Percentiles rank a stretch among this genome's conserved stretches.
Evolutionary conservation across 1,140 invertebrate species (phyloP).

Genomic region (Goniozus legneri): DNA sequence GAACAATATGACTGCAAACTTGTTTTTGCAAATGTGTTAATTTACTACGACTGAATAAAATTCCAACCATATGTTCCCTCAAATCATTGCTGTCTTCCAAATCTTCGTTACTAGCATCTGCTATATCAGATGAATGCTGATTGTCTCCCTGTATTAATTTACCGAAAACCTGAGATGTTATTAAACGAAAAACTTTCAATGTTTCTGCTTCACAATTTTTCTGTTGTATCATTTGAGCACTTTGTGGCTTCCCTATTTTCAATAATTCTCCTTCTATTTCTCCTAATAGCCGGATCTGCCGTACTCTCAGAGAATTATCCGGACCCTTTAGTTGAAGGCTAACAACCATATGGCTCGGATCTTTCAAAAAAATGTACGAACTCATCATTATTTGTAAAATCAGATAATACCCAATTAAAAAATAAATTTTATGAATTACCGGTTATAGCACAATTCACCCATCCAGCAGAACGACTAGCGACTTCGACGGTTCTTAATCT

Average conservation of each 20-base stretch:
- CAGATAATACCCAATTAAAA: background rate
- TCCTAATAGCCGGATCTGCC: constrained; percentile 73
- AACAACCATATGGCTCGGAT: constrained; percentile 57
- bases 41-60: constrained; percentile 91
- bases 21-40: constrained; percentile 93
- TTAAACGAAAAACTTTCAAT: constrained; percentile 86
- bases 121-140: constrained; percentile 36
- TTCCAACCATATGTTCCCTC: constrained; percentile 94
- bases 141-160: constrained; percentile 72
- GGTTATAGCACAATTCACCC: constrained; percentile 79
- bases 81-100: constrained; percentile 78
- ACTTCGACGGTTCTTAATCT: constrained; percentile 80
- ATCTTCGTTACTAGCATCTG: constrained; percentile 54
- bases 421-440: constrained; percentile 49
- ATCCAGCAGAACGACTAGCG: constrained; percentile 75
- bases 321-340: constrained; percentile 86
- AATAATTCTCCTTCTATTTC: constrained; percentile 56
- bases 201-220: constrained; percentile 90
- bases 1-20: constrained; percentile 82
- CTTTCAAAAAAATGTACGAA: constrained; percentile 32
- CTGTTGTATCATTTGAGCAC: constrained; percentile 68
- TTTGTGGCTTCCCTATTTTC: constrained; percentile 55
- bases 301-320: constrained; percentile 82
- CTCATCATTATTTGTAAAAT: background rate
- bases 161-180: constrained; percentile 92